Percentiles rank a stretch among this genome's conserved stretches.
phyloP scores from a whole-genome alignment of 1,140 invertebrate genomes.

The Oscheius sp. region DNA sequence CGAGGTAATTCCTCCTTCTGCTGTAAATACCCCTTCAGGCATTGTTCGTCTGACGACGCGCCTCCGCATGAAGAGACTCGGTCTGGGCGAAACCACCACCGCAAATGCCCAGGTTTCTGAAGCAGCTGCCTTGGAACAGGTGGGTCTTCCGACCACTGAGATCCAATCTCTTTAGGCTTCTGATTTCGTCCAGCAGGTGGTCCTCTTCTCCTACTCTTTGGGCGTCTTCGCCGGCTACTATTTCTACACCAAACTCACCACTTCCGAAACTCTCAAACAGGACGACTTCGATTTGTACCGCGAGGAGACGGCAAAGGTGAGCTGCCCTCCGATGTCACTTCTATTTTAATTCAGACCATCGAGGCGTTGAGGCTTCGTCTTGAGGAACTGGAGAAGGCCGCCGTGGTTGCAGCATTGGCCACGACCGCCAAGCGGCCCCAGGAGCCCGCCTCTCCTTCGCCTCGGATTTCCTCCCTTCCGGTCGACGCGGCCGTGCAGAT shows the following conservation, averaged over 20 bases:
- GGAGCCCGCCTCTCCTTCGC: not conserved
- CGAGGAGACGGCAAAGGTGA: slow-evolving; percentile 6
- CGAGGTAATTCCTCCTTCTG: slow-evolving; percentile 5
- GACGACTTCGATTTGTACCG: slow-evolving; percentile 25
- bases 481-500: not conserved
- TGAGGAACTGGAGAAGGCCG: not conserved
- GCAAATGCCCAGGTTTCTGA: slow-evolving; percentile 26
- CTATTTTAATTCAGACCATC: not conserved
- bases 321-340: not conserved
- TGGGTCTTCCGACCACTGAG: not conserved
- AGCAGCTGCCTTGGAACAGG: slow-evolving; percentile 37
- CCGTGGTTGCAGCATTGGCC: not conserved
- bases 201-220: slow-evolving; percentile 39
- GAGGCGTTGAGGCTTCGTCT: not conserved
- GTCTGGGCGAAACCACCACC: slow-evolving; percentile 21
- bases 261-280: slow-evolving; percentile 30
- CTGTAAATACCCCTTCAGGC: slow-evolving; percentile 10
- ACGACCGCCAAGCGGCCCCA: not conserved
- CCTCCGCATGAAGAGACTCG: slow-evolving; percentile 35
- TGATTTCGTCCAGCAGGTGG: slow-evolving; percentile 39
- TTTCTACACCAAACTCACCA: slow-evolving; percentile 32
- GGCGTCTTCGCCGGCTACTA: slow-evolving; percentile 39
- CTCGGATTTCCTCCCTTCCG: slow-evolving; percentile 4
- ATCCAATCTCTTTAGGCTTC: slow-evolving; percentile 34
- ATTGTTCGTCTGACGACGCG: slow-evolving; percentile 34